Conservation (phyloP, 1,140 invertebrate species). For the Nasonia giraulti region DNA sequence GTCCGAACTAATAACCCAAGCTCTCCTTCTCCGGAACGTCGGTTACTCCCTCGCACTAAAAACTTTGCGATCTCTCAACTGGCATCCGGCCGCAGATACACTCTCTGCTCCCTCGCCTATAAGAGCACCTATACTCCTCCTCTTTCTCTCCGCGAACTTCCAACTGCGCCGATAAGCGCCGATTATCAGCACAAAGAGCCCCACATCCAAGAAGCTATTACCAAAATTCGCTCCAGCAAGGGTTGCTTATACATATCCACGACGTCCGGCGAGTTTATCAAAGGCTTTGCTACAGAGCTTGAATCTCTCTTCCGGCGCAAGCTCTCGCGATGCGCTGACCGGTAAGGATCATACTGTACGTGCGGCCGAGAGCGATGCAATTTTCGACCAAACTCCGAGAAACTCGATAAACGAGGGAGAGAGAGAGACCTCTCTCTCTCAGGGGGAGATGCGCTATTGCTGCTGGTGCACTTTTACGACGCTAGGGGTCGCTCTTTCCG, state of each 20-base stretch:
- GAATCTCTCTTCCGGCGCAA: neutral
- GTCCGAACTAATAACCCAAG: neutral
- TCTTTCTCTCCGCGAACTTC: neutral
- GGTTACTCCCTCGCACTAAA: neutral
- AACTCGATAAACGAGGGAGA: slow-evolving; percentile 14
- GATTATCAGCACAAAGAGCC: slow-evolving; percentile 4
- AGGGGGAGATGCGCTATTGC: neutral
- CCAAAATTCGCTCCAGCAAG: neutral
- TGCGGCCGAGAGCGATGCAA: slow-evolving; percentile 22
- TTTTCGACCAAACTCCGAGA: slow-evolving; percentile 48
- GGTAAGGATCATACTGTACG: neutral
- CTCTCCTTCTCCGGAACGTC: neutral
- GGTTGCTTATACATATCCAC: slow-evolving; percentile 22
- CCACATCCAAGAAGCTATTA: neutral
- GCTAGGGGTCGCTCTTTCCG: neutral
- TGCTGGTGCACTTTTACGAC: neutral
- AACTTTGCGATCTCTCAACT: neutral
- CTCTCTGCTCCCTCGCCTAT: neutral
- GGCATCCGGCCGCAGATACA: no score
- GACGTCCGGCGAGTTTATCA: slow-evolving; percentile 27
- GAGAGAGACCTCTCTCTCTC: slow-evolving; percentile 8
- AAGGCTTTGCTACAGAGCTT: neutral
- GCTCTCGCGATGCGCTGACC: neutral
- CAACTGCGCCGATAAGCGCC: neutral
- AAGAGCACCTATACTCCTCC: neutral